These are phyloP conservation scores for Spodoptera litura DNA, from an alignment of 1,140 invertebrate genomes.

Conservation along the genomic window DNA sequence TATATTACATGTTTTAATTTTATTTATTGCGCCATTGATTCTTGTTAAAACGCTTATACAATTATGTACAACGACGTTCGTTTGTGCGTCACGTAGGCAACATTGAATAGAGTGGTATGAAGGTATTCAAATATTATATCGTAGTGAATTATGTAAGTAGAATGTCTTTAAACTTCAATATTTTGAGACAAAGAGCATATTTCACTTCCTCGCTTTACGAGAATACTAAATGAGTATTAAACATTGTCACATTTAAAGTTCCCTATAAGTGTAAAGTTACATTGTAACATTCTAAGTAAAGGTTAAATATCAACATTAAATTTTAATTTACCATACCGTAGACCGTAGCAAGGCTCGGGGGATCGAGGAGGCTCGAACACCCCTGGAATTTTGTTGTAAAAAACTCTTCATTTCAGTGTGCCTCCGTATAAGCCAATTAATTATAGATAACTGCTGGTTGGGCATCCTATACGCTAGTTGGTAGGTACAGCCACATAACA, in stretches of 20 bases:
- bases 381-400: not conserved
- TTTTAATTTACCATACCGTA: slow-evolving; percentile 12
- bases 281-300: slow-evolving; percentile 4
- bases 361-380: not conserved
- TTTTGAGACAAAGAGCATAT: slow-evolving; percentile 14
- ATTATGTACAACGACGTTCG: not conserved
- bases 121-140: not conserved
- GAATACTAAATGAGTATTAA: slow-evolving; percentile 13
- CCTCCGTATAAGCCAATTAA: slow-evolving; percentile 5
- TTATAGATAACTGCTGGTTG: not conserved
- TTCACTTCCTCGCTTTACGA: slow-evolving; percentile 16
- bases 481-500: no score
- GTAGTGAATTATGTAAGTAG: not conserved
- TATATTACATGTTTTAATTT: slow-evolving; percentile 46
- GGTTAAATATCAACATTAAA: slow-evolving; percentile 3
- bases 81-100: slow-evolving; percentile 6
- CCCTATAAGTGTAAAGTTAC: not conserved
- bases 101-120: slow-evolving; percentile 1
- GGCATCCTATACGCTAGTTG: no score
- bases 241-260: slow-evolving; percentile 11
- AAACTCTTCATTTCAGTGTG: slow-evolving; percentile 23
- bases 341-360: not conserved
- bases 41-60: slow-evolving; percentile 2
- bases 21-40: slow-evolving; percentile 46
- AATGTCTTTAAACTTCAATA: not conserved